Evolutionary conservation across 2,113 vertebrate genomes (phyloP).

Genomic region (Emydura subglobosa): DNA sequence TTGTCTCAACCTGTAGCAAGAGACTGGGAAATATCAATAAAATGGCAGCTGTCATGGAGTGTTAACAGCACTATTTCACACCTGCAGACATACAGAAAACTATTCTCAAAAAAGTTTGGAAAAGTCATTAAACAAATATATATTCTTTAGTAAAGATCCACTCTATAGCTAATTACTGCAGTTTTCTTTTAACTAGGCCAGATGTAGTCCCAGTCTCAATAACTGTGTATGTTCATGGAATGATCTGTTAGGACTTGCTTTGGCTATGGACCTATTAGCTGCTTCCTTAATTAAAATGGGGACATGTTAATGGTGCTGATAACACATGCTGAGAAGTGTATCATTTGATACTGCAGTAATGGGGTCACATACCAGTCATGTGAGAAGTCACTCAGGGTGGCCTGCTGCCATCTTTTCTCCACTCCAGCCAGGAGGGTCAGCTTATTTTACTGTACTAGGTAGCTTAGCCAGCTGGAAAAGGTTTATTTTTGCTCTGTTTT

Average conservation of each 20-base stretch:
- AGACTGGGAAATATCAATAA: slow-evolving; percentile 18
- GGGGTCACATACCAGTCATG: slow-evolving; percentile 5
- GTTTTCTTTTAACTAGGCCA: slow-evolving; percentile 45
- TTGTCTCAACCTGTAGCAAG: not conserved
- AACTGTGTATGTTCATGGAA: slow-evolving; percentile 4
- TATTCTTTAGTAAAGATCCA: not conserved
- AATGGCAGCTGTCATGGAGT: slow-evolving; percentile 16
- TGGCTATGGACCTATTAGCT: slow-evolving; percentile 33
- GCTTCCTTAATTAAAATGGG: slow-evolving; percentile 3
- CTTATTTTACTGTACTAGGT: not conserved
- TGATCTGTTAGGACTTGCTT: not conserved
- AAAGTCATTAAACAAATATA: not conserved
- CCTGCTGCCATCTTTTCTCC: not conserved
- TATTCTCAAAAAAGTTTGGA: not conserved
- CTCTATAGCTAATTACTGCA: not conserved
- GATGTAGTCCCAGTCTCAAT: not conserved
- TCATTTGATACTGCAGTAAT: not conserved
- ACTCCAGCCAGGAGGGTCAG: slow-evolving; percentile 13
- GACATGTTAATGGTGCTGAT: slow-evolving; percentile 43
- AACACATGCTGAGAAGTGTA: not conserved
- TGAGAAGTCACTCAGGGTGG: not conserved
- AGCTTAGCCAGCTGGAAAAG: not conserved
- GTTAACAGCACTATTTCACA: slow-evolving; percentile 30
- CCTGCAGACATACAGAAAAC: slow-evolving; percentile 23
- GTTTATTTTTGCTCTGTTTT: not conserved